A percentile compares a stretch with the other conserved stretches of the same genome.
phyloP scores from a whole-genome alignment of 53 echinoderm and acorn worm species.

The Astropecten irregularis region DNA sequence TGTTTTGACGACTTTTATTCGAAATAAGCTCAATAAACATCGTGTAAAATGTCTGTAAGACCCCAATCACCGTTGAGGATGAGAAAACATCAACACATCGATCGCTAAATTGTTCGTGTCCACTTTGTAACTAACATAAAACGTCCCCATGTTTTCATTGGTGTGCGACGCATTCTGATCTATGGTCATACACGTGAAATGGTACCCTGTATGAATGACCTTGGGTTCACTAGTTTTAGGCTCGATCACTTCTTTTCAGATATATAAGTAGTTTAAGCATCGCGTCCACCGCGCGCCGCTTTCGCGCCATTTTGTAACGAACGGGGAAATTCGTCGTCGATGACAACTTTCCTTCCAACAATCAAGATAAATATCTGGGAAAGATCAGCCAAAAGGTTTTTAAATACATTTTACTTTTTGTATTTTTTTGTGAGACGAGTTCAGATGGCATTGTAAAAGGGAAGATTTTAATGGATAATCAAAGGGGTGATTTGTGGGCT shows the following conservation, averaged over 20 bases:
- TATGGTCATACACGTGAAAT: background rate
- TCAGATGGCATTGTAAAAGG: conserved; percentile 7
- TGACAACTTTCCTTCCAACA: background rate
- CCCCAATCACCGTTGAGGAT: conserved; percentile 14
- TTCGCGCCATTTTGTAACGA: conserved; percentile 15
- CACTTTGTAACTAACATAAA: conserved; percentile 18
- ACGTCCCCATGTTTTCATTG: background rate
- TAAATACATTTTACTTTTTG: background rate
- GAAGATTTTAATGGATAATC: conserved; percentile 5
- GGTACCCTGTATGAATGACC: conserved; percentile 26
- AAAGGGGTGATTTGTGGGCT: background rate
- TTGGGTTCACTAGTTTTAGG: conserved; percentile 1
- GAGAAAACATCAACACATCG: conserved; percentile 1
- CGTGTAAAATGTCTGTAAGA: conserved; percentile 7
- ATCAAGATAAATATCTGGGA: background rate
- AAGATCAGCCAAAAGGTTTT: conserved; percentile 6
- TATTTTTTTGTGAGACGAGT: conserved; percentile 6
- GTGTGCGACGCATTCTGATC: background rate
- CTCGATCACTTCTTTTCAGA: background rate
- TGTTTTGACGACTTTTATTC: conserved; percentile 1
- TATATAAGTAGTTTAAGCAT: background rate
- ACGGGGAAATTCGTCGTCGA: background rate
- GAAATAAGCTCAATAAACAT: conserved; percentile 14
- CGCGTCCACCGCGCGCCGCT: background rate
- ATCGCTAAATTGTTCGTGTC: background rate